phyloP scores from a whole-genome alignment of 2,888 invertebrate genomes.

The Brachypalpus laphriformis region DNA sequence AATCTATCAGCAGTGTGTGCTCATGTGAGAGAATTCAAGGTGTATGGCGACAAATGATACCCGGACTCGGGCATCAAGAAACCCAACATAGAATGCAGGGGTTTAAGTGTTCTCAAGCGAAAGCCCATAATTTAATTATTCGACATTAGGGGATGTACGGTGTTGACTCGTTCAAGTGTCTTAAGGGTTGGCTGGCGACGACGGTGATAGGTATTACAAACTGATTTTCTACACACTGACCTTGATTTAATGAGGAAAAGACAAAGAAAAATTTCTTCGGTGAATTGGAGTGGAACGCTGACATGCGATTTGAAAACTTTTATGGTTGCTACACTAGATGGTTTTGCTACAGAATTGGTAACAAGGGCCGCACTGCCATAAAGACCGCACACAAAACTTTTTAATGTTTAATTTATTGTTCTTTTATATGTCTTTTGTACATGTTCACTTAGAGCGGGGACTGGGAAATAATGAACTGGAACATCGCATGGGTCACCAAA shows the following conservation, averaged over 20 bases:
- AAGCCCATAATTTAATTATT: slow-evolving; percentile 69
- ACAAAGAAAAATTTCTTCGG: slow-evolving; percentile 45
- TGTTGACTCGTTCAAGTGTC: slow-evolving; percentile 41
- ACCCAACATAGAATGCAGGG: slow-evolving; percentile 20
- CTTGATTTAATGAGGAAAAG: slow-evolving; percentile 62
- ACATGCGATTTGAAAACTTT: slow-evolving; percentile 64
- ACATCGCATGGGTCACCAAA: neutral
- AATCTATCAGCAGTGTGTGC: neutral
- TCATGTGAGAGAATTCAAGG: slow-evolving; percentile 46
- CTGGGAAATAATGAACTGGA: slow-evolving; percentile 11
- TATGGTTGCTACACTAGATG: slow-evolving; percentile 49
- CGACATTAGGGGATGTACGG: slow-evolving; percentile 35
- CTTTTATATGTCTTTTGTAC: slow-evolving; percentile 30
- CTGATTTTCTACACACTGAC: slow-evolving; percentile 38
- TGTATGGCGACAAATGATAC: slow-evolving; percentile 19
- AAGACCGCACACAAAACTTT: slow-evolving; percentile 19
- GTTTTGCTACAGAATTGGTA: slow-evolving; percentile 25
- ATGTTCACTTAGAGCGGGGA: neutral
- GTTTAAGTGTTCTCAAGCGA: slow-evolving; percentile 48
- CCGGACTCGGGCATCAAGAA: slow-evolving; percentile 1
- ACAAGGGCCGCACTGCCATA: slow-evolving; percentile 28
- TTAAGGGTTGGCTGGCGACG: slow-evolving; percentile 9
- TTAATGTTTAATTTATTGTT: slow-evolving; percentile 45
- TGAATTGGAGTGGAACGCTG: slow-evolving; percentile 61
- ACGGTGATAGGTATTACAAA: slow-evolving; percentile 11